Percentiles rank a stretch among this genome's conserved stretches.
Conservation (phyloP, 2,113 vertebrate species). For the Vimba vimba region DNA sequence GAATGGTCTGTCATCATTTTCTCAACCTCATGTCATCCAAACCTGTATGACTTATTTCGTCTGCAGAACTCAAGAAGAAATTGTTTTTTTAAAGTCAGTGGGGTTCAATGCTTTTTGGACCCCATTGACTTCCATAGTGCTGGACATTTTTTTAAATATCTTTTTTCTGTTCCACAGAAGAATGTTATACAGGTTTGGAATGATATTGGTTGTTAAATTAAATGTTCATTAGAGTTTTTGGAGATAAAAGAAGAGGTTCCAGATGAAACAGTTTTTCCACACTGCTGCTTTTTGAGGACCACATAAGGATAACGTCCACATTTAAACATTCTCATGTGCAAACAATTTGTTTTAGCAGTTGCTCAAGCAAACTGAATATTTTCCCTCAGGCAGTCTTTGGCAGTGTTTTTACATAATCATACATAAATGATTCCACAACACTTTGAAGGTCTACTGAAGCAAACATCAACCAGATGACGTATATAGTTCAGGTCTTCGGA, state of each 20-base stretch:
- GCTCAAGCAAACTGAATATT: not conserved
- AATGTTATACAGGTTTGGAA: no score
- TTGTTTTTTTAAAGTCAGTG: no score
- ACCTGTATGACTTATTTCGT: no score
- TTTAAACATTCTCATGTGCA: not conserved
- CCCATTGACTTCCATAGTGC: no score
- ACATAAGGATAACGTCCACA: not conserved
- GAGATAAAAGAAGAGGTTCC: not conserved
- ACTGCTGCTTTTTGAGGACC: not conserved
- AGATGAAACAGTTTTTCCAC: not conserved
- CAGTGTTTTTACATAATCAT: not conserved
- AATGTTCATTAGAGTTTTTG: not conserved
- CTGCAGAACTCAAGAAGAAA: no score
- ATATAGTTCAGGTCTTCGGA: slow-evolving; percentile 55
- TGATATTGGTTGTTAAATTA: no score
- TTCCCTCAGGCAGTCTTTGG: not conserved
- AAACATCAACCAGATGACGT: slow-evolving; percentile 31
- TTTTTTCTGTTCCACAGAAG: no score
- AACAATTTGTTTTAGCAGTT: slow-evolving; percentile 4
- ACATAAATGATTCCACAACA: slow-evolving; percentile 25
- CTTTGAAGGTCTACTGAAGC: not conserved
- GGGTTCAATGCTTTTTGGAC: no score
- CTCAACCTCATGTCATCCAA: no score
- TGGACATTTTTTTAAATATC: no score
- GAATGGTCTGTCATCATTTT: no score